These are phyloP conservation scores for Hyaena hyaena DNA, from an alignment of 2,113 vertebrate genomes.

Conservation along the genomic window DNA sequence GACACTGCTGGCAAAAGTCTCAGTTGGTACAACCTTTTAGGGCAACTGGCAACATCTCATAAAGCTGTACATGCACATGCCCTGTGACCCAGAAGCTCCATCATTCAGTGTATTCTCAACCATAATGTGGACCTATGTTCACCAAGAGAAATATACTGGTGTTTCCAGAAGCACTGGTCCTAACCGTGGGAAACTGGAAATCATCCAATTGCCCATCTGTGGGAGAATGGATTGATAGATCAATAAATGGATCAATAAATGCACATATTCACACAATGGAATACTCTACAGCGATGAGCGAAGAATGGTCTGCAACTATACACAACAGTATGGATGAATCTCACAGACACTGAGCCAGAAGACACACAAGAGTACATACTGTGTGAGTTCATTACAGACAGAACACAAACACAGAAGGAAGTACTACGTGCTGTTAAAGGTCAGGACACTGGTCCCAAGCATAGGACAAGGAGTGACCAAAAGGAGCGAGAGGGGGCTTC, in stretches of 20 bases:
- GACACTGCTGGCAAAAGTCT: neutral
- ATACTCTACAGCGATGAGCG: neutral
- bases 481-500: neutral
- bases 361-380: neutral
- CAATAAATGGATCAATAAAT: neutral
- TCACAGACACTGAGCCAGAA: neutral
- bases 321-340: neutral
- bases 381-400: neutral
- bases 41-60: neutral
- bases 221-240: neutral
- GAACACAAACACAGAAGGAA: neutral
- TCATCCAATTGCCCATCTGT: neutral
- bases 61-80: neutral
- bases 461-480: fast-evolving
- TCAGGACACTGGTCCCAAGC: neutral
- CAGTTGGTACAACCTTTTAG: neutral
- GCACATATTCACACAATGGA: neutral
- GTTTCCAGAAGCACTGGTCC: neutral
- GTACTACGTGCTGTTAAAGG: neutral
- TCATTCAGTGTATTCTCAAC: neutral
- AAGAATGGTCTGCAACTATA: neutral
- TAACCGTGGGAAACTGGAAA: neutral
- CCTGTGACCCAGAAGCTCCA: neutral
- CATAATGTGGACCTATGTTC: neutral
- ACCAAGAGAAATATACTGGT: neutral